Evolutionary conservation across 2,113 vertebrate species (phyloP), one percentile per base, ranked within the genome.

Genomic region (Xenopus laevis): DNA sequence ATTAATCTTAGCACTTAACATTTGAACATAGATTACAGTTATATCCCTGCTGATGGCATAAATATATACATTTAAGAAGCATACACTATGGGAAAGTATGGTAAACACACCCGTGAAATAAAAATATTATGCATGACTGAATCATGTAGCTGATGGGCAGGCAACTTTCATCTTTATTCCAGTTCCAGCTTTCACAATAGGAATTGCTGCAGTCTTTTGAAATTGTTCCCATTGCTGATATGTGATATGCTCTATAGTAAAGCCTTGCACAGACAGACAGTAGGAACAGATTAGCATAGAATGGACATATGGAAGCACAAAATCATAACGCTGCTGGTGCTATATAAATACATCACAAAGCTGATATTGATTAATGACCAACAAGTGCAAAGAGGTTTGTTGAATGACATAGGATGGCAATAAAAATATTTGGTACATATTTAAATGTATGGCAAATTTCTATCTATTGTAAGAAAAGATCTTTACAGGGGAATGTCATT

Each of bases 1-100:
- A 50, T 70, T 77, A 77, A 77, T 77, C 74, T 77, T 58, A 40
- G 17, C 18, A 58, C 58, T n/a, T 53, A 77, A 70, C 74, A 77
- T 67, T 67, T 77, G 74, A 77, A 68, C 60, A 77, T 70, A 77
- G 74, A 64, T 70, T 45, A 55, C 73, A 44, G 59, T 70, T 70
- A 77, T 62, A 70, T 55, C 47, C n/a, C 66, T 58, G 21, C 27
- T 16, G 33, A 66, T 20, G 15, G 40, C 65, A 50, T 40, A 65
- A 27, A 64, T 11, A 45, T n/a, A 44, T 65, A 40, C 20, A 65
- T 33, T 45, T 63, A 63, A 71, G 18, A 63, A 62, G 44, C 46
- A 63, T 13, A 4, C 17, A n/a, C 17, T n/a, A 71, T 62, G 23
- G 27, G 21, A 71, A 71, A 50, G n/a, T 4, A 52, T 11, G 59